These are phyloP conservation scores for Sisyra terminalis DNA, from an alignment of 2,888 invertebrate species.

Conservation along the genomic window DNA sequence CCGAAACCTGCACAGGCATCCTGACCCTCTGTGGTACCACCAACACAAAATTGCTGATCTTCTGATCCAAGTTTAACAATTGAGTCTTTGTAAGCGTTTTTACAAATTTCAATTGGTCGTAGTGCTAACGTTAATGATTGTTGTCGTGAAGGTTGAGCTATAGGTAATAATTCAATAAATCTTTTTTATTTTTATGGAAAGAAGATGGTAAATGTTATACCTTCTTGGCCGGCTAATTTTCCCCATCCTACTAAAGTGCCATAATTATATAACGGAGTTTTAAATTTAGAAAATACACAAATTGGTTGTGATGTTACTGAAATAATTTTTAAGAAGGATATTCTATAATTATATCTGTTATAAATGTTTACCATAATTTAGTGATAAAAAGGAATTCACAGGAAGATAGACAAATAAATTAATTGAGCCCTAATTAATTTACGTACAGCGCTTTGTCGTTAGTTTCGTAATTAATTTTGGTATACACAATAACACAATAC, in stretches of 20 bases:
- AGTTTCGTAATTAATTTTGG: too few species aligned
- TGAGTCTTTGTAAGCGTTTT: slow-evolving; percentile 43
- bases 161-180: too few species aligned
- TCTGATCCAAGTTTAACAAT: slow-evolving; percentile 42
- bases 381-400: too few species aligned
- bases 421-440: too few species aligned
- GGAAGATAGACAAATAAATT: too few species aligned
- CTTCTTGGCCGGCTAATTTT: slow-evolving; percentile 41
- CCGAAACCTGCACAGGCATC: slow-evolving; percentile 70
- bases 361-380: too few species aligned
- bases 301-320: slow-evolving; percentile 64
- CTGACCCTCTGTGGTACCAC: slow-evolving; percentile 52
- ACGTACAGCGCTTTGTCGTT: too few species aligned
- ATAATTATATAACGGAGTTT: slow-evolving; percentile 27
- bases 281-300: slow-evolving; percentile 31
- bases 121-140: slow-evolving; percentile 47
- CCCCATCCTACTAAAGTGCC: slow-evolving; percentile 58
- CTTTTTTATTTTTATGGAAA: too few species aligned
- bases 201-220: too few species aligned
- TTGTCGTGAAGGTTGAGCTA: slow-evolving; percentile 28
- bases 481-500: too few species aligned
- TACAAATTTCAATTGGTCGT: slow-evolving; percentile 46
- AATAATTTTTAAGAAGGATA: too few species aligned
- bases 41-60: slow-evolving; percentile 52
- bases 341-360: too few species aligned